Conservation (phyloP, 1,140 invertebrate species). For the Drosophila bipectinata region DNA sequence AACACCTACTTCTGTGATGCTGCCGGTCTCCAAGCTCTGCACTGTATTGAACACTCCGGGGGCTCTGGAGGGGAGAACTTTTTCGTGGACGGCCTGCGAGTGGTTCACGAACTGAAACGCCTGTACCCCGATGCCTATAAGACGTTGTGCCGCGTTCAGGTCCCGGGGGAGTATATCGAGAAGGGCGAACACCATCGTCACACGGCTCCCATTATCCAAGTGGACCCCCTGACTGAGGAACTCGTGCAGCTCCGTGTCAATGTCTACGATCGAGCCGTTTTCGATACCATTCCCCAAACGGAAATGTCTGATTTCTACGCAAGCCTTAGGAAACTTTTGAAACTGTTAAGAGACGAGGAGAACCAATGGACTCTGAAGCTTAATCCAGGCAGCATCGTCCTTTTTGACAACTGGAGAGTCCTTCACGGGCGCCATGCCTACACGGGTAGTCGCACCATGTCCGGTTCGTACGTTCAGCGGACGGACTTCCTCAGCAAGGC, state of each 20-base stretch:
- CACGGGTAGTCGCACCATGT: constrained; percentile 86
- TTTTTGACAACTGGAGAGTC: constrained; percentile 91
- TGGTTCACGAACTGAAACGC: constrained; percentile 85
- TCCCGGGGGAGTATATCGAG: constrained; percentile 88
- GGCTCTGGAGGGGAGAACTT: constrained; percentile 88
- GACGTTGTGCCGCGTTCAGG: constrained; percentile 85
- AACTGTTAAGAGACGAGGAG: constrained; percentile 85
- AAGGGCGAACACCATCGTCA: constrained; percentile 85
- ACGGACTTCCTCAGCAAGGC: constrained; percentile 87
- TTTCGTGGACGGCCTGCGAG: constrained; percentile 89
- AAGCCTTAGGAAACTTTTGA: constrained; percentile 86
- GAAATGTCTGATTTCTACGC: constrained; percentile 87
- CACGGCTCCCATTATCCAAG: constrained; percentile 85
- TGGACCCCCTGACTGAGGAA: constrained; percentile 84
- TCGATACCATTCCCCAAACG: constrained; percentile 85
- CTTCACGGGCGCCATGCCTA: constrained; percentile 89
- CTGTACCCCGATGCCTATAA: constrained; percentile 85
- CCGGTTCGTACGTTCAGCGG: constrained; percentile 87
- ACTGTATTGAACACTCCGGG: constrained; percentile 86
- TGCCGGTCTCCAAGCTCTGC: constrained; percentile 89
- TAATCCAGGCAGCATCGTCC: constrained; percentile 87
- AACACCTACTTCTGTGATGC: constrained; percentile 90
- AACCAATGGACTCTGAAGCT: constrained; percentile 87
- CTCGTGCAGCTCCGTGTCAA: constrained; percentile 87
- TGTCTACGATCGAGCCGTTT: constrained; percentile 88